A percentile compares a stretch with the other conserved stretches of the same genome.
Evolutionary conservation across 2,113 vertebrate genomes (phyloP).

Genomic region (Cyphomyrus plagiostoma): DNA sequence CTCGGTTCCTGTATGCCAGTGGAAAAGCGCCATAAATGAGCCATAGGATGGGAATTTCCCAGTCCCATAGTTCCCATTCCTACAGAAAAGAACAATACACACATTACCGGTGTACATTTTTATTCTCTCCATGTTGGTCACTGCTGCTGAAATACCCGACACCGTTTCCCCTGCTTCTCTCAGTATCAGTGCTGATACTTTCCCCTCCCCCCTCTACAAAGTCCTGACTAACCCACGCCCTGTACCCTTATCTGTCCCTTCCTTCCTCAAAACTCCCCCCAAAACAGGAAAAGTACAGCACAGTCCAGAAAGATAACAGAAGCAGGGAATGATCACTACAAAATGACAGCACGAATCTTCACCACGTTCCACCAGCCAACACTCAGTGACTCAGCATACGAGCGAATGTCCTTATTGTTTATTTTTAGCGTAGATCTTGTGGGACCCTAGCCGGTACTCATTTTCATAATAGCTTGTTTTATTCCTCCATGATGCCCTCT

Average conservation of each 20-base stretch:
- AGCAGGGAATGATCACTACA: neutral
- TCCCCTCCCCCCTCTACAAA: neutral
- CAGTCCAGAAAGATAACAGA: neutral
- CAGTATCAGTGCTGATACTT: neutral
- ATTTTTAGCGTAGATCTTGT: neutral
- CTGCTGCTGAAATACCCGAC: neutral
- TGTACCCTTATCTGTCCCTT: neutral
- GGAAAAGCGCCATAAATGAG: neutral
- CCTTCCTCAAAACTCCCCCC: neutral
- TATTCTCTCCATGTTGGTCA: neutral
- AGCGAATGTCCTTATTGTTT: neutral
- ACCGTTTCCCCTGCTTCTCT: neutral
- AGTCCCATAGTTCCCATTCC: neutral
- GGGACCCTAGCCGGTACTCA: neutral
- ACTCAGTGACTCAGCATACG: neutral
- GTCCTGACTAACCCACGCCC: neutral
- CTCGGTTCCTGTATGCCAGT: neutral
- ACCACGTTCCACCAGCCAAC: neutral
- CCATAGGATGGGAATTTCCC: neutral
- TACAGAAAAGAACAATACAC: neutral
- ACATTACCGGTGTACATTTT: neutral
- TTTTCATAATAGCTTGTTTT: slow-evolving; percentile 1
- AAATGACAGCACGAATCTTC: neutral
- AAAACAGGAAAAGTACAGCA: neutral
- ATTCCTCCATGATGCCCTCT: neutral